Evolutionary conservation across 2,888 invertebrate species (phyloP).

Genomic region (Aethes cnicana): DNA sequence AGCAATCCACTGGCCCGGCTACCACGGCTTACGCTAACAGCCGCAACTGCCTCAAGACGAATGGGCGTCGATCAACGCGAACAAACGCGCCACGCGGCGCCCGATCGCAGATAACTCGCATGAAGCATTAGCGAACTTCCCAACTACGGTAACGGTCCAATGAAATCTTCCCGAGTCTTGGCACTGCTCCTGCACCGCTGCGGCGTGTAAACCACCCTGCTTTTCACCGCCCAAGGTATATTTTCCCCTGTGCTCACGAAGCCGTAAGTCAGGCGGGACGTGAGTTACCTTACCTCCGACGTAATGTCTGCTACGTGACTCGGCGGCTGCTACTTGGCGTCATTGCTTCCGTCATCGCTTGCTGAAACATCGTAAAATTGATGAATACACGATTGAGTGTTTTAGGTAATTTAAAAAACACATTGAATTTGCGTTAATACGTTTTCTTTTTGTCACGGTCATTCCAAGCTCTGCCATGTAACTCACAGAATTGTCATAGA

Average conservation of each 20-base stretch:
- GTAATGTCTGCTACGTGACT: slow-evolving; percentile 28
- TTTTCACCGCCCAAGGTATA: background rate
- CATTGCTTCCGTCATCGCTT: slow-evolving; percentile 15
- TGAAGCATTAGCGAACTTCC: slow-evolving; percentile 29
- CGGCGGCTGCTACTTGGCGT: slow-evolving; percentile 9
- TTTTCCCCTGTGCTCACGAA: background rate
- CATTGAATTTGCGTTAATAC: no score
- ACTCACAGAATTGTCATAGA: no score
- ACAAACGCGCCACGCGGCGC: slow-evolving; percentile 7
- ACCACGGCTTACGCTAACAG: no score
- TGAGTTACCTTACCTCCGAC: slow-evolving; percentile 28
- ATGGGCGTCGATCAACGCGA: no score
- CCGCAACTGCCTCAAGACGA: no score
- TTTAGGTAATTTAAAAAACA: no score
- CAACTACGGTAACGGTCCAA: slow-evolving; percentile 21
- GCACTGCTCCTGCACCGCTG: slow-evolving; percentile 4
- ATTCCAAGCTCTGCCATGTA: no score
- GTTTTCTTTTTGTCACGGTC: no score
- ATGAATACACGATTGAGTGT: slow-evolving; percentile 1
- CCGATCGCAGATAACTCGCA: background rate
- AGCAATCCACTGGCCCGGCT: no score
- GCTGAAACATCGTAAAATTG: no score
- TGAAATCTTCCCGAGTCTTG: slow-evolving; percentile 27
- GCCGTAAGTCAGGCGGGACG: slow-evolving; percentile 22
- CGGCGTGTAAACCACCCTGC: background rate